Base-by-base conservation (phyloP, 2,113 vertebrate genomes). In the Crotalus horridus region DNA sequence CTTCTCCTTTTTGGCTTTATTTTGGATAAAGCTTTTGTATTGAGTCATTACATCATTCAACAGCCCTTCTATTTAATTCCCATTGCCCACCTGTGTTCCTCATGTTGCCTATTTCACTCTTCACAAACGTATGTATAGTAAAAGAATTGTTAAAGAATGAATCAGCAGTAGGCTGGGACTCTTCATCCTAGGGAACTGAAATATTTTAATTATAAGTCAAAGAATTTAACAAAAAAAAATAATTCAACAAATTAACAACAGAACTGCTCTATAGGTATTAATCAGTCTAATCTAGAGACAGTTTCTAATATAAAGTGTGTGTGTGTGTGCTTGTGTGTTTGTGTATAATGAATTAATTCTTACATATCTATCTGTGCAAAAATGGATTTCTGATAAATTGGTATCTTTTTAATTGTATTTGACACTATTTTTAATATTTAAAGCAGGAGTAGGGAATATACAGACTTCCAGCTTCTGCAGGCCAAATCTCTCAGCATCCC, bases 61-160 rank as follows among this genome's bases (percentile, higher is more conserved):
- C 55, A 89, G 13, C 11, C 56, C 48, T 56, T 89, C 88, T 61
- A 89, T 91, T 43, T 93, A 91, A 69, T 91, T 87, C 15, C 51
- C 39, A 13, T 55, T 91, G 81, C 9, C 54, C 39, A 13, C 64
- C 92, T 94, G 17, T 92, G 1, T 90, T 90, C 92, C 92, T 90
- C 59, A 93, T 90, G 88, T 90, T 85, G 55, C 43, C 29, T 81
- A 53, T 12, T 46, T 55, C 39, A 53, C 55, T 21, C 33, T 55
- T 90, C 74, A 26, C 74, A 90, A 3, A 13, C 74, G 86, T 5
- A 8, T 46, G 48, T 53, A 93, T 74, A 90, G 61, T 90, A 61
- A 93, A 93, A 93, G 88, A 46, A 23, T 33, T 92, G 88, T 85
- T 89, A 88, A 89, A 92, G 54, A 88, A 92, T 89, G 69, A 92